Evolutionary conservation across 2,888 invertebrate genomes (phyloP).

Genomic region (Pinctada fucata): DNA sequence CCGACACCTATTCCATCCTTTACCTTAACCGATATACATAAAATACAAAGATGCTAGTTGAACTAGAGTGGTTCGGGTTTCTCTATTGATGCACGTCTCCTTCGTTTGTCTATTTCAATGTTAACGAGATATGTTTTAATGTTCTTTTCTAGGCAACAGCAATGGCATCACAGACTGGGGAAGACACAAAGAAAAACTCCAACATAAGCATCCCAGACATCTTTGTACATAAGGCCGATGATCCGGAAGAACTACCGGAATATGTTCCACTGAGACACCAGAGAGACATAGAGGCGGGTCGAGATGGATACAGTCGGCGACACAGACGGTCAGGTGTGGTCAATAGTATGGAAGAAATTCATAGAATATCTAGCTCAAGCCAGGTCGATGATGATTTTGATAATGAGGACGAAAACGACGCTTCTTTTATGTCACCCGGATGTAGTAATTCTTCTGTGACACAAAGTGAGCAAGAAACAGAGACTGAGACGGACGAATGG

Average conservation of each 20-base stretch:
- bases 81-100: too few species aligned
- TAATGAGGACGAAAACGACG: neutral
- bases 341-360: slow-evolving; percentile 24
- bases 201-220: neutral
- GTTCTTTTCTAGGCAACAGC: too few species aligned
- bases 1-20: too few species aligned
- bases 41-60: too few species aligned
- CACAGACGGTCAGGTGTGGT: slow-evolving; percentile 38
- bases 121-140: too few species aligned
- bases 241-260: slow-evolving; percentile 15
- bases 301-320: neutral
- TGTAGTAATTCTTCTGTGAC: neutral
- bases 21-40: too few species aligned
- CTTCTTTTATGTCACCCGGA: neutral
- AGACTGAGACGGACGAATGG: neutral
- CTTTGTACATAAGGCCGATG: neutral
- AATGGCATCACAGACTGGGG: slow-evolving; percentile 12
- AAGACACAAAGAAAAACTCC: neutral
- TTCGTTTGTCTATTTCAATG: too few species aligned
- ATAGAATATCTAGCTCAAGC: neutral
- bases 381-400: slow-evolving; percentile 6
- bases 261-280: slow-evolving; percentile 17
- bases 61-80: too few species aligned
- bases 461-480: neutral
- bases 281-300: neutral